Base-by-base conservation (phyloP, 2,797 vertebrate species). In the Thamnophis elegans region DNA sequence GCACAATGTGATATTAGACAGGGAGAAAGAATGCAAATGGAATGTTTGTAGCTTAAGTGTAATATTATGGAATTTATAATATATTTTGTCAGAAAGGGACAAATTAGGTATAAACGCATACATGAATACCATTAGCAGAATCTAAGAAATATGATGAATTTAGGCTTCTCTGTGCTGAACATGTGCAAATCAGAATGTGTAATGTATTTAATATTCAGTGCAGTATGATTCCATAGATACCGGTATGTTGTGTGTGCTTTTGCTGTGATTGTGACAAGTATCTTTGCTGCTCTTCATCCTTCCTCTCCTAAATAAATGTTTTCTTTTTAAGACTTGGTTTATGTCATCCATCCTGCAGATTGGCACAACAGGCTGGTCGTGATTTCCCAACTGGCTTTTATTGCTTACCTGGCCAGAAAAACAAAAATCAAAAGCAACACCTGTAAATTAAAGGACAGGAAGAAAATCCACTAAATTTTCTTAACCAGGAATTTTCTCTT, bases 21-120 rank as follows among this genome's bases (percentile, higher is more conserved):
- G 55, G 60, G 89, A 96, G 93, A 42, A 92, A 90, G 92, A 93
- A 96, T 96, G 91, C 90, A 94, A 95, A 95, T 92, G 5, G 93
- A 95, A 86, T 94, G 93, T 91, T 92, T 92, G 53, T 20, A 94
- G 26, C 89, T 90, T 78, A 92, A 55, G 60, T 55, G 9, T 2
- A 0, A 14, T 25, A 16, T 90, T 86, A 92, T 47, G 91, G 88
- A 91, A 88, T 93, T 95, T 82, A 47, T 32, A 59, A 58, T n/a
- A 56, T 1, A 28, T 3, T 59, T 55, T 12, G 1, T 53, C 89
- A 56, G 25, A 94, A 58, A 55, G 18, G 51, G 68, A 26, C 28
- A 91, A 94, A 91, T 6, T 8, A 82, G 42, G 36, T 82, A 89
- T 91, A 68, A 92, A 55, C 28, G 18, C 0, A 59, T 2, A 20